Percentiles rank a stretch among this genome's conserved stretches.
Conservation (phyloP, 2,797 vertebrate species). For the Xerus rutilus region DNA sequence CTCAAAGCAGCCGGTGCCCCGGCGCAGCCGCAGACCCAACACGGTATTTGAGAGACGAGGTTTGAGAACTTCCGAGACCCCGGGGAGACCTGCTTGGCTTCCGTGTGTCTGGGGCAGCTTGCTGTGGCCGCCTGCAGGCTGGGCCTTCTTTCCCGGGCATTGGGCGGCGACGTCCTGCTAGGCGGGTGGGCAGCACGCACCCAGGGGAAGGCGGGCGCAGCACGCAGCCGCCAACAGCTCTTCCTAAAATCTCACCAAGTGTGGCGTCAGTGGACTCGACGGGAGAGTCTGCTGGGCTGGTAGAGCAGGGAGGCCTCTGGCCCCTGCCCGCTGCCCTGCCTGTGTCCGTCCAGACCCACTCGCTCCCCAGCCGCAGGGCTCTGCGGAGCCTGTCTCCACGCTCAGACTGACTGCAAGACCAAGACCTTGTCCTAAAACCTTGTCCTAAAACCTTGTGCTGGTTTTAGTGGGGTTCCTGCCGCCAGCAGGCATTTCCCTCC, state of each 20-base stretch:
- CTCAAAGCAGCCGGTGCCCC: constrained; percentile 29
- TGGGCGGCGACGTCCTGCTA: not conserved
- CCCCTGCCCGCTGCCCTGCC: not conserved
- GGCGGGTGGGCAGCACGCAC: not conserved
- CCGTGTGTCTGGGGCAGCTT: not conserved
- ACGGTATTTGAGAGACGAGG: constrained; percentile 68
- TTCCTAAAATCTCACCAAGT: not conserved
- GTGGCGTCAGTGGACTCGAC: not conserved
- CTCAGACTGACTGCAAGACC: not conserved
- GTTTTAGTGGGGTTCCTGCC: not conserved
- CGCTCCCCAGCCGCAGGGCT: not conserved
- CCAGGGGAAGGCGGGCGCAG: not conserved
- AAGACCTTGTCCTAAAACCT: not conserved
- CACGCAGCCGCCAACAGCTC: not conserved
- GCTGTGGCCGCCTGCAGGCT: not conserved
- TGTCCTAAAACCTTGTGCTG: constrained; percentile 1
- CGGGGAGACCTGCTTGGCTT: not conserved
- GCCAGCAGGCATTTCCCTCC: not conserved
- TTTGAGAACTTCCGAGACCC: constrained; percentile 31
- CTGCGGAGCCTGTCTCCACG: not conserved
- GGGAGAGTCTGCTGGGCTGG: not conserved
- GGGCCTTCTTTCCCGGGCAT: not conserved
- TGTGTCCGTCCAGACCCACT: not conserved
- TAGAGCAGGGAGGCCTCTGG: not conserved
- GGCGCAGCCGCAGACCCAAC: constrained; percentile 53